These are phyloP conservation scores for Pammene aurita DNA, from an alignment of 2,888 invertebrate species.

Conservation along the genomic window DNA sequence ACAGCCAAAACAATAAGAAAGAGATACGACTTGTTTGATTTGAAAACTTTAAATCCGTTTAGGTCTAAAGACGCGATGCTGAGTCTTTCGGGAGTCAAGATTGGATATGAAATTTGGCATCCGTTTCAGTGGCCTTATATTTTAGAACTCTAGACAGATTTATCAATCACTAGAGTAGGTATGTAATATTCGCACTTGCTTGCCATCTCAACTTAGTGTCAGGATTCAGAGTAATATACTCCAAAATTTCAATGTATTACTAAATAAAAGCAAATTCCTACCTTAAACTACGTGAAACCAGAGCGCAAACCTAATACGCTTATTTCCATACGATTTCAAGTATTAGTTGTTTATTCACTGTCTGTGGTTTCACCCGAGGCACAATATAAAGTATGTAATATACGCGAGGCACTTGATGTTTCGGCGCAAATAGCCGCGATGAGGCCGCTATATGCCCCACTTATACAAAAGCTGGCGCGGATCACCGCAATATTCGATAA, in stretches of 20 bases:
- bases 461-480: constrained; percentile 48
- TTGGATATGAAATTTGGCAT: no score
- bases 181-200: no score
- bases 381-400: constrained; percentile 14
- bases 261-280: not conserved
- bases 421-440: constrained; percentile 17
- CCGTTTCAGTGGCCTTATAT: no score
- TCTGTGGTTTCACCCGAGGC: constrained; percentile 7
- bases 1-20: constrained; percentile 8
- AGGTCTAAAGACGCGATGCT: no score
- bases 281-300: not conserved
- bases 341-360: constrained; percentile 8
- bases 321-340: constrained; percentile 7
- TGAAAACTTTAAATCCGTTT: no score
- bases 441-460: constrained; percentile 24
- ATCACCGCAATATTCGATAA: constrained; percentile 59
- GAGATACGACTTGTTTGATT: no score
- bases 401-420: constrained; percentile 13
- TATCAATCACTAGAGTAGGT: no score
- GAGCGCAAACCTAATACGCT: constrained; percentile 2
- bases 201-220: not conserved
- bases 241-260: not conserved
- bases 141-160: not conserved
- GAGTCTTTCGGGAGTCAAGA: no score
- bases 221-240: no score